These are phyloP conservation scores for Pseudococcus jackbeardsleyi DNA, from an alignment of 2,888 invertebrate genomes.

Conservation along the genomic window DNA sequence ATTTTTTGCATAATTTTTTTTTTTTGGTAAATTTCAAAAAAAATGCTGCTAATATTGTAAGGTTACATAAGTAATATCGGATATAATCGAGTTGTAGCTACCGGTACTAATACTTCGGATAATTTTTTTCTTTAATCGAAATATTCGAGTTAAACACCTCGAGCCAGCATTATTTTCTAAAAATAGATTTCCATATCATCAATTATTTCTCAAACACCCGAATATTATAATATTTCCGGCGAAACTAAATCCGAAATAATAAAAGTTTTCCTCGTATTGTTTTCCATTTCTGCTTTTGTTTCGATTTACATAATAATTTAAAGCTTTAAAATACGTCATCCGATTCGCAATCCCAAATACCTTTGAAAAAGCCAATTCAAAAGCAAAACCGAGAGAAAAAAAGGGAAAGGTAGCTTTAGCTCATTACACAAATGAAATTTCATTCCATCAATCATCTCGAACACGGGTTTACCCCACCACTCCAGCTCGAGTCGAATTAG, in stretches of 20 bases:
- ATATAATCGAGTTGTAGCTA: too few species aligned
- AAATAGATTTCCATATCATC: too few species aligned
- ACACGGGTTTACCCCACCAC: not conserved
- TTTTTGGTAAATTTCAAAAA: not conserved
- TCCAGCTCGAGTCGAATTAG: not conserved
- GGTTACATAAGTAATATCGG: not conserved
- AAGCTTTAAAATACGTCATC: not conserved
- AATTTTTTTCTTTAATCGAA: too few species aligned
- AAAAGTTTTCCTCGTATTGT: too few species aligned
- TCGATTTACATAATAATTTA: not conserved
- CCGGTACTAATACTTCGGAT: too few species aligned
- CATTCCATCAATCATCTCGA: conserved; percentile 18
- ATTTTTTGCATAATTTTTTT: not conserved
- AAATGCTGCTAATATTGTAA: not conserved
- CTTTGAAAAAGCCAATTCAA: not conserved
- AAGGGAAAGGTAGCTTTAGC: not conserved
- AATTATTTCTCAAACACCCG: too few species aligned
- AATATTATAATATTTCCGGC: too few species aligned
- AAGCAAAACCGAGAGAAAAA: not conserved
- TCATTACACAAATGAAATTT: conserved; percentile 3
- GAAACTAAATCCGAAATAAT: too few species aligned
- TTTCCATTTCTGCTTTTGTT: too few species aligned
- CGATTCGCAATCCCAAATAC: not conserved
- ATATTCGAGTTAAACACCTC: too few species aligned
- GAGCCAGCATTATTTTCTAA: too few species aligned